These are phyloP conservation scores for Prostheceraeus crozeri DNA, from an alignment of 2,888 invertebrate species.

Conservation along the genomic window DNA sequence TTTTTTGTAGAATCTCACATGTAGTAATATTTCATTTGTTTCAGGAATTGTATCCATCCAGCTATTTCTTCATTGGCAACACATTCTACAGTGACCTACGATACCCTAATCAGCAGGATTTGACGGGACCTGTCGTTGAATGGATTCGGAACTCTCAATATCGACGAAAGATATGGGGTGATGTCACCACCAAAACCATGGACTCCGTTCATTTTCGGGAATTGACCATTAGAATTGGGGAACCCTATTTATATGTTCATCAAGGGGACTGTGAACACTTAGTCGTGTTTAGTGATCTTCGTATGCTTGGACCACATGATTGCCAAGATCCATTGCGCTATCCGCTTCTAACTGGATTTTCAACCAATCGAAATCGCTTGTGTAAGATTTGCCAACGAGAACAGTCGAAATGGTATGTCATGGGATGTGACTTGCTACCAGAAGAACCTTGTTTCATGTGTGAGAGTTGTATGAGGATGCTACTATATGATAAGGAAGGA, in stretches of 20 bases:
- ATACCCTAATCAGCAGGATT: no score
- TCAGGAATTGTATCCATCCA: not conserved
- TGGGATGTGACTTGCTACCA: slow-evolving; percentile 1
- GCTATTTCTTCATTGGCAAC: slow-evolving; percentile 38
- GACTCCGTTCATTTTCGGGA: slow-evolving; percentile 48
- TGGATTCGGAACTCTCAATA: slow-evolving; percentile 34
- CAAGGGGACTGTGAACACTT: slow-evolving; percentile 86
- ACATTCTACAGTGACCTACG: slow-evolving; percentile 36
- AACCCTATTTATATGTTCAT: slow-evolving; percentile 76
- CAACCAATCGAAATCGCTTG: not conserved
- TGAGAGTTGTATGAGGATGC: slow-evolving; percentile 25
- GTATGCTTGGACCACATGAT: slow-evolving; percentile 13
- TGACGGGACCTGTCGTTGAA: slow-evolving; percentile 30
- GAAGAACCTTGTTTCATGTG: not conserved
- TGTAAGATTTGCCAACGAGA: not conserved
- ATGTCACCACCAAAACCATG: slow-evolving; percentile 45
- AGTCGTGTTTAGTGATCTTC: slow-evolving; percentile 69
- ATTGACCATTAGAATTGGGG: slow-evolving; percentile 59
- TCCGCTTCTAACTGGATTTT: slow-evolving; percentile 19
- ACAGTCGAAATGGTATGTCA: not conserved
- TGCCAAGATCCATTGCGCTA: slow-evolving; percentile 12
- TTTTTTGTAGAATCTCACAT: no score
- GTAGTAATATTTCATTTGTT: no score
- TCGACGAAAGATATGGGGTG: not conserved
- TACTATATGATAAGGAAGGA: not conserved